A percentile compares a stretch with the other conserved stretches of the same genome.
These are phyloP conservation scores for Cephus pygmeus DNA, from an alignment of 2,888 invertebrate genomes.

Conservation along the genomic window DNA sequence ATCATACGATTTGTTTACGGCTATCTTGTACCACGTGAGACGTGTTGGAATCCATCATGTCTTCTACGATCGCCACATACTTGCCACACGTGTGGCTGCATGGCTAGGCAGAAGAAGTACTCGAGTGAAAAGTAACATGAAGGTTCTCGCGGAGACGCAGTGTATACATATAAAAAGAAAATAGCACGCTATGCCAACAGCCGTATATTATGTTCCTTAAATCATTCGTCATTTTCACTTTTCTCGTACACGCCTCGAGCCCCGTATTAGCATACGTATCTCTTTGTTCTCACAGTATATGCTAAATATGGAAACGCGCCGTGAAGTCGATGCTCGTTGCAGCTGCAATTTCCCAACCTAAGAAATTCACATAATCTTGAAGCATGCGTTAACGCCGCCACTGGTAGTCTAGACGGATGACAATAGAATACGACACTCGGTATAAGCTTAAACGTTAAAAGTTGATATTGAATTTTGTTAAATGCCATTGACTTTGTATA, in stretches of 20 bases:
- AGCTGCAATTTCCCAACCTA: neutral
- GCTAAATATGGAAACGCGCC: constrained; percentile 12
- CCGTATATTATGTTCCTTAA: neutral
- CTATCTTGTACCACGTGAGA: neutral
- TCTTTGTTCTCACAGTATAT: constrained; percentile 10
- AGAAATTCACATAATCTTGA: neutral
- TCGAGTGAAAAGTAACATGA: neutral
- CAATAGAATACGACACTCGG: neutral
- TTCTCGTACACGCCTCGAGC: constrained; percentile 5
- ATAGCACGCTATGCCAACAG: neutral
- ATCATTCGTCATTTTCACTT: constrained; percentile 11
- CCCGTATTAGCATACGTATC: constrained; percentile 13
- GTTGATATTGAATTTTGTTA: neutral
- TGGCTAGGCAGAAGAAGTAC: neutral
- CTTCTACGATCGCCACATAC: neutral
- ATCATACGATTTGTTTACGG: neutral
- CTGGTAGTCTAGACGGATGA: neutral
- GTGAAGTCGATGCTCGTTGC: neutral
- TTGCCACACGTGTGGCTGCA: neutral
- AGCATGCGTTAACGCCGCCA: neutral
- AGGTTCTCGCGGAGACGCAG: neutral
- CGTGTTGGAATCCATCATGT: neutral
- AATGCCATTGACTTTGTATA: neutral
- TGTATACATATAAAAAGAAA: neutral
- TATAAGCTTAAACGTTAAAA: neutral